These are phyloP conservation scores for Psittacula cyanocephala DNA, from an alignment of 2,113 vertebrate species.

Conservation along the genomic window DNA sequence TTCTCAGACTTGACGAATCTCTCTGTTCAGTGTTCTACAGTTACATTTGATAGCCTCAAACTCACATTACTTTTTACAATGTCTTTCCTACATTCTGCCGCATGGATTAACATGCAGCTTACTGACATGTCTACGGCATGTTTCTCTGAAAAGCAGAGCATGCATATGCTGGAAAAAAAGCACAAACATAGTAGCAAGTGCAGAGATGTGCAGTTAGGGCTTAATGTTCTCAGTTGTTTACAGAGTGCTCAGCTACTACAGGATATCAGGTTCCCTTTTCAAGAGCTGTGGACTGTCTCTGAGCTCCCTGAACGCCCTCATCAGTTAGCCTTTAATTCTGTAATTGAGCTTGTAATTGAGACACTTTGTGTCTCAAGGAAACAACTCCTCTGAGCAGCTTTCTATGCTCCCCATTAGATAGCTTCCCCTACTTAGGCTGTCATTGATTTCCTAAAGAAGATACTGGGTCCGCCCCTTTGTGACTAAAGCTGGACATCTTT, in stretches of 20 bases:
- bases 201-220: not conserved
- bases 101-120: accelerated
- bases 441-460: not conserved
- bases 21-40: not conserved
- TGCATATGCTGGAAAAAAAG: not conserved
- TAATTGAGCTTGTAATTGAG: not conserved
- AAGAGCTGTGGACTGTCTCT: not conserved
- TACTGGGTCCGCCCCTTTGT: not conserved
- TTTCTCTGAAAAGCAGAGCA: not conserved
- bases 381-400: not conserved
- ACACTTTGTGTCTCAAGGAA: not conserved
- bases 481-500: not conserved
- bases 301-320: not conserved
- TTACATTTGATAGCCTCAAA: not conserved
- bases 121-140: not conserved
- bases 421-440: not conserved
- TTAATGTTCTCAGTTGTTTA: not conserved
- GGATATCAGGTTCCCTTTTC: not conserved
- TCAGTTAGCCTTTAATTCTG: not conserved
- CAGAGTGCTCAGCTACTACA: not conserved
- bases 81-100: not conserved
- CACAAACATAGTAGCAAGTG: not conserved
- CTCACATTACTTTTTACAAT: not conserved
- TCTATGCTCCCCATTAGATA: not conserved
- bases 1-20: not conserved